These are phyloP conservation scores for Centropristis striata DNA, from an alignment of 2,113 vertebrate genomes.

Conservation along the genomic window DNA sequence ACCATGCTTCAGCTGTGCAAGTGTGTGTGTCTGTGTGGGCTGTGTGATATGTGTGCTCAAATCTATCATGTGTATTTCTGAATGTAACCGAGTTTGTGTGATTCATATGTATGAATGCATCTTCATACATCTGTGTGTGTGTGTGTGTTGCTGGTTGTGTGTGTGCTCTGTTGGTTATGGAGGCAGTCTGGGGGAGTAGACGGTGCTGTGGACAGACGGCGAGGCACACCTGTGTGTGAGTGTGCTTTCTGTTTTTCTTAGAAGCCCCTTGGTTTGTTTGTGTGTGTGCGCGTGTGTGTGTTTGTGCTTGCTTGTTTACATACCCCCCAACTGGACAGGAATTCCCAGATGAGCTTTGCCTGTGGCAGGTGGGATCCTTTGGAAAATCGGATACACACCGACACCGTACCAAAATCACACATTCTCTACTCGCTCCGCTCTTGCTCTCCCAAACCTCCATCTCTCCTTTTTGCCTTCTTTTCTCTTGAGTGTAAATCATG, in stretches of 20 bases:
- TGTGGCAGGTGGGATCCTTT: constrained; percentile 73
- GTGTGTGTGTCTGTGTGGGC: constrained; percentile 47
- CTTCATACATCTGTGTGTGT: constrained; percentile 44
- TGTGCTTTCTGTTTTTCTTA: constrained; percentile 23
- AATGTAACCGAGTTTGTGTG: constrained; percentile 63
- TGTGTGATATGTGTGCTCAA: constrained; percentile 49
- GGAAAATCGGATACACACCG: constrained; percentile 59
- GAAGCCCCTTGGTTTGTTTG: constrained; percentile 42
- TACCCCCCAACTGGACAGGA: constrained; percentile 71
- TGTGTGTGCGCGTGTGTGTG: constrained; percentile 25
- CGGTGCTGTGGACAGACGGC: constrained; percentile 52
- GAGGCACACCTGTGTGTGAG: constrained; percentile 59
- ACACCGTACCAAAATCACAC: constrained; percentile 57
- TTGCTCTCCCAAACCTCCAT: constrained; percentile 6
- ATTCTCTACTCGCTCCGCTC: constrained; percentile 22
- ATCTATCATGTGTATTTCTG: constrained; percentile 56
- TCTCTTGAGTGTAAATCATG: constrained; percentile 11
- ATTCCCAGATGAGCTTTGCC: constrained; percentile 72
- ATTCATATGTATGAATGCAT: constrained; percentile 59
- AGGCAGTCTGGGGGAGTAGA: constrained; percentile 19
- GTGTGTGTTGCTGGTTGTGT: constrained; percentile 25
- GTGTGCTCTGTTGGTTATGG: constrained; percentile 34
- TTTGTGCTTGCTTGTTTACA: constrained; percentile 60
- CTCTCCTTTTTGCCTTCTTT: not conserved
- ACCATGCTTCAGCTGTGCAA: constrained; percentile 75